A percentile compares a stretch with the other conserved stretches of the same genome.
Evolutionary conservation across 2,113 vertebrate species (phyloP).

Genomic region (Pseudolaguvia tuberculata): DNA sequence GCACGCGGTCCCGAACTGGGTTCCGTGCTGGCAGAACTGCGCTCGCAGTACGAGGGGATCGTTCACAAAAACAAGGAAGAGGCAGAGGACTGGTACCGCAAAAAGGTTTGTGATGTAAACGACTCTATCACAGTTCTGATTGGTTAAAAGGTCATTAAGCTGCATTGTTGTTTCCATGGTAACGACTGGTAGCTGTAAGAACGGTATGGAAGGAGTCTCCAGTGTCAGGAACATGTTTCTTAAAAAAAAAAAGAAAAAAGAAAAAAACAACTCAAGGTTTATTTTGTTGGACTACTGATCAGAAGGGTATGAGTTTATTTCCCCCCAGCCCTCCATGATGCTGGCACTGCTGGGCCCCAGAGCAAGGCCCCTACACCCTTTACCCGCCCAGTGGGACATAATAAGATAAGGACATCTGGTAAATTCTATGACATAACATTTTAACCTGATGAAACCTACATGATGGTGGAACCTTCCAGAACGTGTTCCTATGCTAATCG

Average conservation of each 20-base stretch:
- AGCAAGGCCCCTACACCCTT: too few relatives aligned
- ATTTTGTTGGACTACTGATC: too few relatives aligned
- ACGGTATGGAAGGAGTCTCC: not conserved
- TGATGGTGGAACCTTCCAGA: not conserved
- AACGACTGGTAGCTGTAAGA: not conserved
- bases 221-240: not conserved
- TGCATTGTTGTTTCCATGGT: not conserved
- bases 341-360: not conserved
- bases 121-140: not conserved
- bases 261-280: too few relatives aligned
- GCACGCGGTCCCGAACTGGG: constrained; percentile 67
- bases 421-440: not conserved
- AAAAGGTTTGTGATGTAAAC: constrained; percentile 63
- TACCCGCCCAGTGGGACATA: too few relatives aligned
- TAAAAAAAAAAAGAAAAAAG: too few relatives aligned
- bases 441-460: not conserved
- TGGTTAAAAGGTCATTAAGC: not conserved
- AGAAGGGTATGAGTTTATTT: too few relatives aligned
- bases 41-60: constrained; percentile 73
- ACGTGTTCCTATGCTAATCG: not conserved
- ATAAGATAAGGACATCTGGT: too few relatives aligned
- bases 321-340: too few relatives aligned
- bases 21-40: constrained; percentile 63
- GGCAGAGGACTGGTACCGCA: constrained; percentile 71
- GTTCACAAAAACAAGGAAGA: constrained; percentile 75